Evolutionary conservation across 2,113 vertebrate genomes (phyloP).

Genomic region (Xiphophorus couchianus): DNA sequence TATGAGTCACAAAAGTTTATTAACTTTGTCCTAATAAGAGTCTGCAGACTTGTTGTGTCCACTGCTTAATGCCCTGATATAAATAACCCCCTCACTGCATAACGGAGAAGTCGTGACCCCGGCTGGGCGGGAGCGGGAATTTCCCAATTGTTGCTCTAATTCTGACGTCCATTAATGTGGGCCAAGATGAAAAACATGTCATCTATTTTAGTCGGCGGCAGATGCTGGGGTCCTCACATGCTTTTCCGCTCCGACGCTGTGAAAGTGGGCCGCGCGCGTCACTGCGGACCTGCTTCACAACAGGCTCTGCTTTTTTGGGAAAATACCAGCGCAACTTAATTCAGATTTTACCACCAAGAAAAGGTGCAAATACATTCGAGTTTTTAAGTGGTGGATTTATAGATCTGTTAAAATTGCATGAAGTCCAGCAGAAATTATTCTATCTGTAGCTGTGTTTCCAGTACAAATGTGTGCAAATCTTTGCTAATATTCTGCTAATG

Average conservation of each 20-base stretch:
- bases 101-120: not conserved
- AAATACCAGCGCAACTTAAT: not conserved
- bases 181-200: slow-evolving; percentile 34
- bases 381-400: not conserved
- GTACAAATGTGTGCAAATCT: too few species aligned
- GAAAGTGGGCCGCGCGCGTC: slow-evolving; percentile 8
- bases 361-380: not conserved
- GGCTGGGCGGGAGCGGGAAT: not conserved
- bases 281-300: not conserved
- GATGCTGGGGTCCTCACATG: slow-evolving; percentile 19
- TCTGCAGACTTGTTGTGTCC: not conserved
- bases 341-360: not conserved
- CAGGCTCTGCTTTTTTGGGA: not conserved
- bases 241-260: not conserved
- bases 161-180: slow-evolving; percentile 19
- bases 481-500: too few species aligned
- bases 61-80: not conserved
- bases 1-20: not conserved
- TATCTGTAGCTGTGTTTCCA: too few species aligned
- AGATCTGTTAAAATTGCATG: not conserved
- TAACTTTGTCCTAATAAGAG: not conserved
- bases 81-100: not conserved
- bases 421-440: too few species aligned
- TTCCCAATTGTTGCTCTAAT: slow-evolving; percentile 21
- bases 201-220: slow-evolving; percentile 49